Evolutionary conservation across 2,888 invertebrate genomes (phyloP).

Genomic region (Eristalis tenax): DNA sequence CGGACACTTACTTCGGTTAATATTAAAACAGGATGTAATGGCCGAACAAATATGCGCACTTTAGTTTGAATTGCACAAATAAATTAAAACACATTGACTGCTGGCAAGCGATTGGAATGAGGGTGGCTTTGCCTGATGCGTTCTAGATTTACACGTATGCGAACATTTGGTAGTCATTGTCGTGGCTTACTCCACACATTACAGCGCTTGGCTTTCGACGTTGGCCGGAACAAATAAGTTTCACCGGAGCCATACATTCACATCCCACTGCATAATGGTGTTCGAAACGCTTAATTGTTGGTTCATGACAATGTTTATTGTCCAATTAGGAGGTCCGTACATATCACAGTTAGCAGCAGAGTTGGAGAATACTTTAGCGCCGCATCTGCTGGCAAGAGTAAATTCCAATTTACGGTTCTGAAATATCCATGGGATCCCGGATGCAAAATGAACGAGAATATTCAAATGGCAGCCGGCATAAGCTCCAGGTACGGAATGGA

Average conservation of each 20-base stretch:
- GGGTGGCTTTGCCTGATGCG: neutral
- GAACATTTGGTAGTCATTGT: conserved; percentile 1
- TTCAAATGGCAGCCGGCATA: neutral
- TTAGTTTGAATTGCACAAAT: conserved; percentile 58
- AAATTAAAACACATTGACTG: conserved; percentile 60
- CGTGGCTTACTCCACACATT: neutral
- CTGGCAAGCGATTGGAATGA: neutral
- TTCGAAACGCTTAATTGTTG: conserved; percentile 68
- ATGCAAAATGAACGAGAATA: conserved; percentile 4
- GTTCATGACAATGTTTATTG: conserved; percentile 67
- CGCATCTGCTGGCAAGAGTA: conserved; percentile 5
- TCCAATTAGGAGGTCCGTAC: conserved; percentile 55
- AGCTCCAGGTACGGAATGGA: neutral
- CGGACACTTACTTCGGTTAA: conserved; percentile 23
- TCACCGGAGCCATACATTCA: conserved; percentile 36
- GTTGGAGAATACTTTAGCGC: conserved; percentile 18
- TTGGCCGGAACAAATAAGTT: conserved; percentile 58
- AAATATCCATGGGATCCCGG: conserved; percentile 14
- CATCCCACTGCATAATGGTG: conserved; percentile 49
- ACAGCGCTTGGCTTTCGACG: neutral
- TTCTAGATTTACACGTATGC: neutral
- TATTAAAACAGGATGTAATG: conserved; percentile 60
- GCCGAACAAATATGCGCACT: conserved; percentile 64
- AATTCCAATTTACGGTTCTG: conserved; percentile 51
- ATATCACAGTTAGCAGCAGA: conserved; percentile 37